Percentiles rank a stretch among this genome's conserved stretches.
These are phyloP conservation scores for Siniperca obscura DNA, from an alignment of 2,797 vertebrate genomes.

Conservation along the genomic window DNA sequence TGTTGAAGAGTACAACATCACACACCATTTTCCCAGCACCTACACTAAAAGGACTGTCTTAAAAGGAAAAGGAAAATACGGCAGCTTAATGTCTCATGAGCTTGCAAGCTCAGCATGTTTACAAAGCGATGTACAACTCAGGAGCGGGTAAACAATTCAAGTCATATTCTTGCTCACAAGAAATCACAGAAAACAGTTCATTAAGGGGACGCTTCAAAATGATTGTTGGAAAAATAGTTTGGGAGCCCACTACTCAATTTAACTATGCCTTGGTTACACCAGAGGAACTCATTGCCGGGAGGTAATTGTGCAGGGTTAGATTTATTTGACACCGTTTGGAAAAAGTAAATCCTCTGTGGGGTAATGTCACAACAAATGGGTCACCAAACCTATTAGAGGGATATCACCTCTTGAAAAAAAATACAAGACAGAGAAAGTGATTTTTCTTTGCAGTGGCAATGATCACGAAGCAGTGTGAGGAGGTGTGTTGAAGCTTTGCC, in stretches of 20 bases:
- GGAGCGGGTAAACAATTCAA: slow-evolving; percentile 5
- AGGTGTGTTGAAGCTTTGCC: not conserved
- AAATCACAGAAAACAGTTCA: slow-evolving; percentile 3
- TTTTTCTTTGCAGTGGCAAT: slow-evolving; percentile 10
- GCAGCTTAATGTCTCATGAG: slow-evolving; percentile 22
- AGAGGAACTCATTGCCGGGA: not conserved
- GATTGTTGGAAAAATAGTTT: not conserved
- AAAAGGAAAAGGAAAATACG: slow-evolving; percentile 1
- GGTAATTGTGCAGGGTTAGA: slow-evolving; percentile 30
- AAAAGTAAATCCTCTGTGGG: slow-evolving; percentile 16
- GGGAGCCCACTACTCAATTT: not conserved
- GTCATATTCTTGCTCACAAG: not conserved
- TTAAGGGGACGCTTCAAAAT: not conserved
- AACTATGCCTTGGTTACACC: not conserved
- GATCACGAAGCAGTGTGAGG: not conserved
- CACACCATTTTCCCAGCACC: slow-evolving; percentile 7
- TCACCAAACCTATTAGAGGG: slow-evolving; percentile 4
- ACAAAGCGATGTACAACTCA: not conserved
- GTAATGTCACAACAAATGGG: slow-evolving; percentile 14
- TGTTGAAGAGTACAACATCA: slow-evolving; percentile 20
- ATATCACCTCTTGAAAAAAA: not conserved
- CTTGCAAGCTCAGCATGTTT: slow-evolving; percentile 22
- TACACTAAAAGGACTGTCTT: slow-evolving; percentile 1
- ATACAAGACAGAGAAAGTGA: not conserved
- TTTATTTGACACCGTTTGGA: slow-evolving; percentile 21